Evolutionary conservation across 2,888 invertebrate species (phyloP), one percentile per base, ranked within the genome.

Genomic region (Leptopilina drosophilae): DNA sequence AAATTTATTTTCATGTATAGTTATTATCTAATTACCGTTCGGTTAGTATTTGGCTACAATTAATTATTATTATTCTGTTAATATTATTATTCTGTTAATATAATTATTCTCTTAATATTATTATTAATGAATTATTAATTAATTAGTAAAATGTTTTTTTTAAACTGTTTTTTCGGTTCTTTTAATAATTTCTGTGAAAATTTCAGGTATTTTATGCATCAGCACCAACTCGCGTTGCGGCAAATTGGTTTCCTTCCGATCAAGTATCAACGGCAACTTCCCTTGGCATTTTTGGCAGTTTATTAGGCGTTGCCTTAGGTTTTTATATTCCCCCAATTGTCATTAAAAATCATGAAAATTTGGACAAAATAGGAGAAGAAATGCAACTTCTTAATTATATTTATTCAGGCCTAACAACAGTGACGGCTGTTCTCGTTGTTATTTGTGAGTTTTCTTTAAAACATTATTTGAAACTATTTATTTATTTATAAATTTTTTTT

Each of bases 201-300:
- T 42, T 42, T 42, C 64, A 76, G 64, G 64, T 64, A 76, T n/a
- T 15, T 46, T 62, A 62, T 59, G 15, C 62, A 33, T 40, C 62
- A 62, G 46, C 69, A 77, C 85, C 86, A 11, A 82, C 82, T 4
- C 82, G 82, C 5, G 82, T 86, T 69, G 82, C 85, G 4, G 85
- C 86, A 1, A 79, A 82, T 33, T 86, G 86, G 85, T 86, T 86
- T 62, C 83, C 83, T 11, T 69, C 78, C 2, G 15, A 83, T 6
- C 82, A 85, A 81, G 80, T 83, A 15, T 82, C 83, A 14, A 82
- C 80, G 26, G 85, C 85, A 9, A 85, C 81, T 42, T 49, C 82
- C 4, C 77, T 85, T 14, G 83, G 80, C 0, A 83, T 78, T 59
- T 78, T 80, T 8, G 84, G 85, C 9, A 56, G 77, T 0, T 75